phyloP scores from a whole-genome alignment of 2,888 invertebrate genomes.

The Holacanthella duospinosa region DNA sequence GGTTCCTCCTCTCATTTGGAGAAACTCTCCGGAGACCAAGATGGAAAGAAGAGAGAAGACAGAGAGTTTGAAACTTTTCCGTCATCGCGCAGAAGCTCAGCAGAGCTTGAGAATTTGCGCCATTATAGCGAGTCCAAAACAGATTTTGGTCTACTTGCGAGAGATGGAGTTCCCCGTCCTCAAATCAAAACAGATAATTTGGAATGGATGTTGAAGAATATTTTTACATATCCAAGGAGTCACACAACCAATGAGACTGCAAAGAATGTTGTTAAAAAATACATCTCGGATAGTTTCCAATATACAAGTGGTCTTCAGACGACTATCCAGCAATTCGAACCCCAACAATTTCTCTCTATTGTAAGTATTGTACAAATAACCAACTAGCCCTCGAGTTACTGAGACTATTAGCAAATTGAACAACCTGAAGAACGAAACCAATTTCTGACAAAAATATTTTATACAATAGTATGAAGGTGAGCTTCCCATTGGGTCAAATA shows the following conservation, averaged over 20 bases:
- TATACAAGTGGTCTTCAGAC: constrained; percentile 33
- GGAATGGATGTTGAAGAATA: constrained; percentile 36
- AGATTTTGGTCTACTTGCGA: not conserved
- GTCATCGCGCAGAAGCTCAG: too few relatives aligned
- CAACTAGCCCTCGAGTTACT: too few relatives aligned
- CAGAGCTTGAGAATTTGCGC: not conserved
- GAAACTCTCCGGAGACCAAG: not conserved
- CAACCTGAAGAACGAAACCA: too few relatives aligned
- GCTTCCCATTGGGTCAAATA: constrained; percentile 38
- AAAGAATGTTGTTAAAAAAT: constrained; percentile 34
- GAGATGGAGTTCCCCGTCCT: constrained; percentile 2
- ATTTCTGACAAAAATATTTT: too few relatives aligned
- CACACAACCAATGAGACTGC: constrained; percentile 37
- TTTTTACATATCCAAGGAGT: constrained; percentile 37
- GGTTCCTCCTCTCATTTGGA: constrained; percentile 6
- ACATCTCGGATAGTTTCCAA: constrained; percentile 33
- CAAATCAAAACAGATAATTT: constrained; percentile 33
- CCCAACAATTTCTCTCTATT: constrained; percentile 35
- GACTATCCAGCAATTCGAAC: constrained; percentile 35
- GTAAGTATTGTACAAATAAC: too few relatives aligned
- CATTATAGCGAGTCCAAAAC: not conserved
- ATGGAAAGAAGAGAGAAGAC: not conserved
- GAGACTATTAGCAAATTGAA: too few relatives aligned
- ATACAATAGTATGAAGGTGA: constrained; percentile 25
- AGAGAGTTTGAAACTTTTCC: not conserved